Base-by-base conservation (phyloP, 2,797 vertebrate species). In the Eleutherodactylus coqui region DNA sequence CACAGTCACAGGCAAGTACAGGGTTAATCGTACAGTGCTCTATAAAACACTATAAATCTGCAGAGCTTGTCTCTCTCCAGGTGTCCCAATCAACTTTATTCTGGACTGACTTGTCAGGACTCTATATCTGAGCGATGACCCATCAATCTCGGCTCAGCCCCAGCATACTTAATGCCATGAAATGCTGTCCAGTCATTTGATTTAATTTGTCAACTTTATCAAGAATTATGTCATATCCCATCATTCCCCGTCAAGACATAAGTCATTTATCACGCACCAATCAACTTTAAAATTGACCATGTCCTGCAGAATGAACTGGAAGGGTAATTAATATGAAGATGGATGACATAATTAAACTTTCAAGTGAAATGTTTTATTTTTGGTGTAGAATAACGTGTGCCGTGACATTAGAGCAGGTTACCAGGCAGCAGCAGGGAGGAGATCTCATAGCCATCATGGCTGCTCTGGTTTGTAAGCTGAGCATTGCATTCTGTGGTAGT, bases 151-250 rank as follows among this genome's bases (percentile, higher is more conserved):
- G 14, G 38, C 17, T 27, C 34, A 4, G 76, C 76, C 1, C 17
- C n/a, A n/a, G 24, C 13, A 21, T 7, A 16, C 47, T 29, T 62
- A 45, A 32, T 45, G 77, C n/a, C 58, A 21, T 3, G 17, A 32
- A 9, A 32, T 47, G 36, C n/a, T 19, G 58, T 64, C 58, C 41
- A 10, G 10, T 2, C 21, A 29, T 24, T 64, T 45, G 58, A 64
- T 19, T 45, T 62, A 10, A 62, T 79, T 32, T 64, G n/a, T 64
- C 77, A 79, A 41, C 27, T 62, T 60, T 64, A 32, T 80, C 78
- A 67, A 11, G 43, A 41, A 51, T 81, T 49, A 51, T 81, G 79
- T 81, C 45, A 81, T 69, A 24, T 36, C 11, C 19, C 14, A 81
- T 81, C 19, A 27, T 53, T 51, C 43, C 29, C 73, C n/a, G 32